phyloP scores from a whole-genome alignment of 1,140 invertebrate species.

The Saccostrea glomerata region DNA sequence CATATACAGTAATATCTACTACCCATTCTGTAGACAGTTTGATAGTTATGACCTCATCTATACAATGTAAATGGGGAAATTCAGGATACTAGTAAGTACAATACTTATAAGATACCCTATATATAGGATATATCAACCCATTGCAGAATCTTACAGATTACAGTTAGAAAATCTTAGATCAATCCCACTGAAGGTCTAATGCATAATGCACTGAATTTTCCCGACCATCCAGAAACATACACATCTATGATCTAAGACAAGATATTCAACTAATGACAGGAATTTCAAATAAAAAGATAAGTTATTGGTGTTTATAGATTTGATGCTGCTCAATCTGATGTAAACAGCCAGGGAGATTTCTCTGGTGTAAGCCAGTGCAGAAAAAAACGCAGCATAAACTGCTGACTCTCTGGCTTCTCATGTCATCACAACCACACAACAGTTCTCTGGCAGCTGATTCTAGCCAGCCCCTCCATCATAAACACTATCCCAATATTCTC shows the following conservation, averaged over 20 bases:
- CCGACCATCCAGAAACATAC: not conserved
- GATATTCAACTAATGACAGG: constrained; percentile 33
- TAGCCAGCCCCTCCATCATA: constrained; percentile 1
- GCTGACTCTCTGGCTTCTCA: not conserved
- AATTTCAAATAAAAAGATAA: constrained; percentile 29
- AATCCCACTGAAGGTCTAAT: not conserved
- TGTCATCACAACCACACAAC: constrained; percentile 22
- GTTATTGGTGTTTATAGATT: constrained; percentile 32
- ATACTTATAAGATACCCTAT: too few relatives aligned
- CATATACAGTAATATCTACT: too few relatives aligned
- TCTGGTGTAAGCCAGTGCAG: constrained; percentile 22
- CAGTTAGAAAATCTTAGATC: not conserved
- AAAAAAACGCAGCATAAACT: not conserved
- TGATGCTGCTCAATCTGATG: constrained; percentile 4
- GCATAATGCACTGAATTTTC: not conserved
- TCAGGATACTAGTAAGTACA: too few relatives aligned
- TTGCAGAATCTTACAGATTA: too few relatives aligned
- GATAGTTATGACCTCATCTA: too few relatives aligned
- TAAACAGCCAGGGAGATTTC: constrained; percentile 23
- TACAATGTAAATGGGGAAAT: too few relatives aligned
- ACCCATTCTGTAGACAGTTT: too few relatives aligned
- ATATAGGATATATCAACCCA: too few relatives aligned
- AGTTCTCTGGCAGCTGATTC: not conserved
- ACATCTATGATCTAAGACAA: constrained; percentile 2
- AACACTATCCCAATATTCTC: constrained; percentile 14